phyloP scores from a whole-genome alignment of 2,888 invertebrate genomes.

The Nezara viridula region DNA sequence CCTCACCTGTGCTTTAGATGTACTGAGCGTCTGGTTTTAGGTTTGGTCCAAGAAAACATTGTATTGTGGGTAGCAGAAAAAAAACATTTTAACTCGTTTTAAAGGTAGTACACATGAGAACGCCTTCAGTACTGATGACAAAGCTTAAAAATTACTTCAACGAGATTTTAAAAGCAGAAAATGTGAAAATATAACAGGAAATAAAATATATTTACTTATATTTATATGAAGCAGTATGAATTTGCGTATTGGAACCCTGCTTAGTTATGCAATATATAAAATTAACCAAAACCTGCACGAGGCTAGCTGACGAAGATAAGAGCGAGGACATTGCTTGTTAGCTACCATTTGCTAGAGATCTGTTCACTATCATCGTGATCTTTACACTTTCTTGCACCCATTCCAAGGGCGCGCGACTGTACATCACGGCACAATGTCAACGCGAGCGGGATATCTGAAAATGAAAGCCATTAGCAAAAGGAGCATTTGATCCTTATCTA shows the following conservation, averaged over 20 bases:
- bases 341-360: neutral
- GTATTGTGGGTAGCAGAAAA: too few relatives aligned
- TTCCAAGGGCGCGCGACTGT: neutral
- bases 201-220: too few relatives aligned
- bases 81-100: too few relatives aligned
- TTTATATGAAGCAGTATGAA: too few relatives aligned
- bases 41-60: too few relatives aligned
- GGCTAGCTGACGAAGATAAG: neutral
- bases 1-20: too few relatives aligned
- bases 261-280: neutral
- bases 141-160: too few relatives aligned
- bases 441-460: neutral
- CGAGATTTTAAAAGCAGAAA: too few relatives aligned
- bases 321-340: neutral
- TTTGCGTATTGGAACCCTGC: neutral
- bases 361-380: neutral
- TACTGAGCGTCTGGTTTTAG: too few relatives aligned
- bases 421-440: slow-evolving; percentile 19
- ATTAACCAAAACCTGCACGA: neutral
- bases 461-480: neutral
- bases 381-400: slow-evolving; percentile 28
- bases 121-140: too few relatives aligned
- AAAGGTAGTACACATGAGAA: too few relatives aligned
- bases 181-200: too few relatives aligned
- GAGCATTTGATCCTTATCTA: neutral